Evolutionary conservation across 2,797 vertebrate species (phyloP).

Genomic region (Microctenopoma stevenorrisi): DNA sequence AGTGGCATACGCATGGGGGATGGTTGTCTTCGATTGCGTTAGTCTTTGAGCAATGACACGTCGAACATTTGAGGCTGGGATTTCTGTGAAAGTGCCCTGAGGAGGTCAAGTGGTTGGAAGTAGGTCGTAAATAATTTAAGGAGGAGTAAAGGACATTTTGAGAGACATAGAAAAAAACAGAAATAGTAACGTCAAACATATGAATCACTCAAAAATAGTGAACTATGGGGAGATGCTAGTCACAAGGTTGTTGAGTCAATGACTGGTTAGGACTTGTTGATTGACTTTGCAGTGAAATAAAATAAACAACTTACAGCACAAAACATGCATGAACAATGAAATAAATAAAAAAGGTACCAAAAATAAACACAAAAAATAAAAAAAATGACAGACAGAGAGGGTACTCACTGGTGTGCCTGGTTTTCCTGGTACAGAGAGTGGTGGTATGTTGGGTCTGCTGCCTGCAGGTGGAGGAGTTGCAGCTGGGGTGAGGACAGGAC

Average conservation of each 20-base stretch:
- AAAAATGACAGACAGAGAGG: not conserved
- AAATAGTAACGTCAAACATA: not conserved
- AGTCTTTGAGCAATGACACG: conserved; percentile 94
- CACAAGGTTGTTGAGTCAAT: not conserved
- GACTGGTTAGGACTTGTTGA: too few species aligned
- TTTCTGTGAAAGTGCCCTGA: conserved; percentile 93
- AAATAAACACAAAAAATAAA: not conserved
- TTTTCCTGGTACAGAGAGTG: conserved; percentile 89
- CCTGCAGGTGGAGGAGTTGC: conserved; percentile 72
- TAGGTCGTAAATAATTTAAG: conserved; percentile 10
- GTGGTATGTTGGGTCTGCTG: conserved; percentile 85
- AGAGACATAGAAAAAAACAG: not conserved
- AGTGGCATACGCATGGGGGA: conserved; percentile 93
- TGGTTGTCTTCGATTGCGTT: conserved; percentile 93
- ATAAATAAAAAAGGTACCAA: not conserved
- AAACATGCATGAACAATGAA: not conserved
- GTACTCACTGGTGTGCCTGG: conserved; percentile 85
- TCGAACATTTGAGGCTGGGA: conserved; percentile 91
- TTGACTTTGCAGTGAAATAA: too few species aligned
- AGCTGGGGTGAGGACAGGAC: conserved; percentile 40
- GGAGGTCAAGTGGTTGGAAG: conserved; percentile 2
- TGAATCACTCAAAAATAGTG: conserved; percentile 5
- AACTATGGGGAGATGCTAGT: not conserved
- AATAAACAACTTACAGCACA: not conserved
- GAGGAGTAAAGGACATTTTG: conserved; percentile 6